Evolutionary conservation across 2,888 invertebrate species (phyloP), one percentile per base, ranked within the genome.

Genomic region (Nymphalis c-album): DNA sequence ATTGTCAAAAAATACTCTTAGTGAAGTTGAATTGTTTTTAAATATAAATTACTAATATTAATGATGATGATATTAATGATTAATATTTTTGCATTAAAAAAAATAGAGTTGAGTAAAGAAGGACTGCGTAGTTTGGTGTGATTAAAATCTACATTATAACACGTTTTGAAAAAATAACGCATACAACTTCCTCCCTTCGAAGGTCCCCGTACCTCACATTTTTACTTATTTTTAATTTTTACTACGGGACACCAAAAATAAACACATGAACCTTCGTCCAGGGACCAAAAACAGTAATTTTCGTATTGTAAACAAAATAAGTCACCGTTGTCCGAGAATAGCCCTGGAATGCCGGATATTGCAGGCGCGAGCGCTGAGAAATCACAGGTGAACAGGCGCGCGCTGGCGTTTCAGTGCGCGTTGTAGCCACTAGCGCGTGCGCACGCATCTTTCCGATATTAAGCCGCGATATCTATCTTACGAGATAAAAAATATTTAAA

Each of bases 281-380:
- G 63, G 64, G 58, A 62, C 69, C 70, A 69, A 70, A 77, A 70
- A 70, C 73, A 75, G 72, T 64, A 73, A 68, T 69, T 70, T 50
- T 57, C 72, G 63, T 57, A 71, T 68, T 72, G 88, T 90, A 90
- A 90, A 90, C 88, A 91, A 90, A 88, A 82, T 82, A 83, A 85
- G 86, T 88, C 88, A 84, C 83, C 75, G 75, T 78, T 69, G 76
- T 76, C 76, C 81, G 74, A 85, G 86, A 91, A 91, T 90, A 91
- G 84, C 84, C 73, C 71, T 81, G 91, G 91, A 91, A 91, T 91
- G 91, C 90, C 91, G 90, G 91, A 91, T 90, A 85, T 88, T 87
- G 87, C 85, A 85, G 79, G 81, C 80, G 78, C 53, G 57, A 13
- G 57, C 53, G 50, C 50, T 20, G 72, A 66, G 67, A 63, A 64